Evolutionary conservation across 2,113 vertebrate genomes (phyloP).

Genomic region (Ochotona princeps): DNA sequence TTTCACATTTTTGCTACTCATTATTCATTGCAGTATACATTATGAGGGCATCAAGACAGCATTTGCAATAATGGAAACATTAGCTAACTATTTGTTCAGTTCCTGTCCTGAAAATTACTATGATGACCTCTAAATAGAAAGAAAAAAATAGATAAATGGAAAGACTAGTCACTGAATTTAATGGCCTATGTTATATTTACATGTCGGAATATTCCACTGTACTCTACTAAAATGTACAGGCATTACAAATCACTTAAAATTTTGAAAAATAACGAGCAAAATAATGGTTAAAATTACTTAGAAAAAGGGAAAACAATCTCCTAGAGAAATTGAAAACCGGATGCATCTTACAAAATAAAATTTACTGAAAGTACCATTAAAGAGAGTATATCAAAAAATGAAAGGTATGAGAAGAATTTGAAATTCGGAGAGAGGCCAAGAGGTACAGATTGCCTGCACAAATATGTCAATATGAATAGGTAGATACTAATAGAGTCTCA

Average conservation of each 20-base stretch:
- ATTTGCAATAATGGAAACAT: neutral
- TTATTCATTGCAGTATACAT: neutral
- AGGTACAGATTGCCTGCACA: neutral
- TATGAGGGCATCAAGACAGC: neutral
- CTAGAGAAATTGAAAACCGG: neutral
- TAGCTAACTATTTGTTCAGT: neutral
- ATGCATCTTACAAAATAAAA: neutral
- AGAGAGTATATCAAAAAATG: neutral
- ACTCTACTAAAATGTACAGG: too few relatives aligned
- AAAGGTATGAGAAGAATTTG: neutral
- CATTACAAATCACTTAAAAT: too few relatives aligned
- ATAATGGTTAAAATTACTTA: neutral
- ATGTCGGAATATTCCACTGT: too few relatives aligned
- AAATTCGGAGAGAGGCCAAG: neutral
- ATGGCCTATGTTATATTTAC: too few relatives aligned
- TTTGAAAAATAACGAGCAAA: too few relatives aligned
- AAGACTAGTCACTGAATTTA: too few relatives aligned
- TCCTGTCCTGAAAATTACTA: neutral
- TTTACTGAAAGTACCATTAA: neutral
- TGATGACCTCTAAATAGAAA: too few relatives aligned
- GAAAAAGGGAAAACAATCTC: neutral
- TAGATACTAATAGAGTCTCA: neutral
- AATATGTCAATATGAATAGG: neutral
- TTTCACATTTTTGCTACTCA: neutral
- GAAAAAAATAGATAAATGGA: too few relatives aligned